phyloP scores from a whole-genome alignment of 2,888 invertebrate species.

The Apodemia mormo region DNA sequence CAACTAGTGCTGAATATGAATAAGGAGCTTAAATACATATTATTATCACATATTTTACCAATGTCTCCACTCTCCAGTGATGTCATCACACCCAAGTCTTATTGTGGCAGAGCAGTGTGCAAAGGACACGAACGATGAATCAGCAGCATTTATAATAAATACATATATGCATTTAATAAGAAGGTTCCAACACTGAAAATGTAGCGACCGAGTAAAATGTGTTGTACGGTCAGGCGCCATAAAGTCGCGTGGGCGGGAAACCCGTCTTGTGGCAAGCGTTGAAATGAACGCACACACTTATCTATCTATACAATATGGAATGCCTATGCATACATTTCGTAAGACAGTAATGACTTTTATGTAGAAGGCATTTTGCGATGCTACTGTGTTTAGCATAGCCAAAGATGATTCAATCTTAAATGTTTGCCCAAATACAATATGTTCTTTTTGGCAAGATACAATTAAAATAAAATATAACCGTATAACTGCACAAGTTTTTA shows the following conservation, averaged over 20 bases:
- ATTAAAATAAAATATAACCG: no score
- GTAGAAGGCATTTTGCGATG: constrained; percentile 3
- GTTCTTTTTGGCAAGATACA: no score
- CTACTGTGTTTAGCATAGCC: background rate
- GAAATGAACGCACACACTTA: constrained; percentile 47
- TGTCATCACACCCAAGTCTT: no score
- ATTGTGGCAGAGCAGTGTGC: no score
- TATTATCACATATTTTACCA: no score
- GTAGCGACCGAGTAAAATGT: constrained; percentile 59
- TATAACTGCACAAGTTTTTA: no score
- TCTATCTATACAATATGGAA: constrained; percentile 31
- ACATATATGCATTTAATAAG: constrained; percentile 30
- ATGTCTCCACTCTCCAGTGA: no score
- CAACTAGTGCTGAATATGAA: no score
- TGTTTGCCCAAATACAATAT: background rate
- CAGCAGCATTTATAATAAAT: constrained; percentile 2
- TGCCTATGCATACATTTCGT: constrained; percentile 24
- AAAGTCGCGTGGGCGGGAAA: constrained; percentile 78
- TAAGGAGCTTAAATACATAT: no score
- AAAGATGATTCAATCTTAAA: background rate
- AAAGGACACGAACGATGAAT: constrained; percentile 25
- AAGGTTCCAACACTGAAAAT: constrained; percentile 47
- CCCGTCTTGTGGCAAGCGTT: constrained; percentile 69
- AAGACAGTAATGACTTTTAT: constrained; percentile 25
- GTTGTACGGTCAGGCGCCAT: constrained; percentile 69